Evolutionary conservation across 2,888 invertebrate genomes (phyloP), one percentile per base, ranked within the genome.

Genomic region (Falcaria lacertinaria): DNA sequence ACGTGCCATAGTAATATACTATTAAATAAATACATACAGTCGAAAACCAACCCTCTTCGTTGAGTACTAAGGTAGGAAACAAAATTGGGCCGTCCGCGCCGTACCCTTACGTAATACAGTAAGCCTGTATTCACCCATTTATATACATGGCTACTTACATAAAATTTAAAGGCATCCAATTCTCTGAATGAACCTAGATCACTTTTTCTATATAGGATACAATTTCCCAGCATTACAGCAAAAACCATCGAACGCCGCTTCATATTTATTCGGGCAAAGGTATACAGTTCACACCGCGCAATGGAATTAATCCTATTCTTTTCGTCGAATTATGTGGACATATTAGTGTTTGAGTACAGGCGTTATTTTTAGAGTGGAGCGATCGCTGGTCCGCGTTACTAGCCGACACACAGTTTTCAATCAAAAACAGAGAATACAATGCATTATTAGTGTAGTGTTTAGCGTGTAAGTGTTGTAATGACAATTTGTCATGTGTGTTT

Each of bases 311-410:
- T 13, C 8, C 14, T 8, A 11, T 28, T 28, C 11, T 1, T 2
- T 6, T 7, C 6, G 22, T 22, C 28, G 28, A 28, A 11, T 11
- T 28, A 28, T 11, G 28, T 11, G 28, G 11, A 28, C 2, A 28
- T 11, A 11, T 28, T 28, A 11, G 11, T 28, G 42, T 47, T 56
- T 43, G 43, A 38, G 57, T 53, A 50, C 28, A 13, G 35, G 50
- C 17, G 32, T 37, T 86, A 87, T 87, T 85, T 87, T 80, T 86
- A 86, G 86, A 75, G 54, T 67, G 57, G 64, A 79, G 80, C 82
- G 68, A 65, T 56, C 66, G 74, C 66, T 69, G 77, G 70, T 65
- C 68, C 69, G 58, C 64, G 56, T 37, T 46, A 53, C 34, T 35
- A 41, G 39, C 41, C 41, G 46, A 40, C 46, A 50, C 44, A 57